Evolutionary conservation across 2,113 vertebrate species (phyloP).

Genomic region (Aythya baeri): DNA sequence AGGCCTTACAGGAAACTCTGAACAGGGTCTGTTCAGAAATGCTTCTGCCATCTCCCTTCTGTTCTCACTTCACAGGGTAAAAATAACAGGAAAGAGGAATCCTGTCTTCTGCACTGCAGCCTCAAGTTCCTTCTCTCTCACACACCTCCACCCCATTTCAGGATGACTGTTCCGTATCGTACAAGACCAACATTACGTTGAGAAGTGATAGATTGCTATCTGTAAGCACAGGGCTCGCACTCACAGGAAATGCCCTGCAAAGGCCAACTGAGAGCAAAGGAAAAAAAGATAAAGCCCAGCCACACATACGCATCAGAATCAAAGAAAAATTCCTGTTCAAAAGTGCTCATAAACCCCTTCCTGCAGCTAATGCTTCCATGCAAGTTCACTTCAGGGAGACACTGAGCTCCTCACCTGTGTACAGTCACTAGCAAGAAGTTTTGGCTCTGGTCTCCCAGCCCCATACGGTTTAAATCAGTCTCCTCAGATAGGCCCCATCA

Average conservation of each 20-base stretch:
- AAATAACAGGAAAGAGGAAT: not conserved
- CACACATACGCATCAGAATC: not conserved
- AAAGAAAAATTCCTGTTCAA: not conserved
- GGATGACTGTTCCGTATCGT: constrained; percentile 8
- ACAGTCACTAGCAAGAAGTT: not conserved
- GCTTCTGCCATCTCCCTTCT: not conserved
- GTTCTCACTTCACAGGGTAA: not conserved
- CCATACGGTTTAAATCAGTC: not conserved
- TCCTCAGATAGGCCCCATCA: not conserved
- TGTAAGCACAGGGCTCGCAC: not conserved
- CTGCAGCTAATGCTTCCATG: not conserved
- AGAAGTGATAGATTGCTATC: not conserved
- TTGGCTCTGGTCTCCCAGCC: not conserved
- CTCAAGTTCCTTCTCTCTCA: not conserved
- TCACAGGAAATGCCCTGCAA: not conserved
- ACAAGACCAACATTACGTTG: not conserved
- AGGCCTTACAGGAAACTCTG: not conserved
- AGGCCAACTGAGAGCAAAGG: not conserved
- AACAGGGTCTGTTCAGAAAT: not conserved
- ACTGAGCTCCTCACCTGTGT: not conserved
- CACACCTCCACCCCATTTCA: not conserved
- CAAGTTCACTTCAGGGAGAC: not conserved
- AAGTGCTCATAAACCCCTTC: not conserved
- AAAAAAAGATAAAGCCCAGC: not conserved
- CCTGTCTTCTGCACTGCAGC: not conserved